phyloP scores from a whole-genome alignment of 1,140 invertebrate species.

The Temnothorax curvispinosus region DNA sequence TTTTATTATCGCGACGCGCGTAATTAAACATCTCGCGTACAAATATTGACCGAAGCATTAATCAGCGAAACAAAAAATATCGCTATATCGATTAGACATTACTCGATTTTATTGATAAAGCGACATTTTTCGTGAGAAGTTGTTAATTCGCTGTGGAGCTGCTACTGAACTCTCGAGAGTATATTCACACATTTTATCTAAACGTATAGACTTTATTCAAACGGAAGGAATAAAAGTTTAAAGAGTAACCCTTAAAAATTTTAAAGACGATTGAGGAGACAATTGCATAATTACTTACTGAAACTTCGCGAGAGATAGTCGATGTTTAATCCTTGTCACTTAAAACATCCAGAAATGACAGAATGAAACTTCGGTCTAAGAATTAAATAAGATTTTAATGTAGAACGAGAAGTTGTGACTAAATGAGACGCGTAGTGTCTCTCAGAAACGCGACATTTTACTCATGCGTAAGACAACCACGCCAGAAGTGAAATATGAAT shows the following conservation, averaged over 20 bases:
- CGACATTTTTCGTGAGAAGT: neutral
- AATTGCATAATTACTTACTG: slow-evolving; percentile 18
- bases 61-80: neutral
- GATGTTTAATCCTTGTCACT: slow-evolving; percentile 23
- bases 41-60: neutral
- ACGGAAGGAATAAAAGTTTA: neutral
- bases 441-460: neutral
- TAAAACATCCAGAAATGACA: neutral
- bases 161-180: neutral
- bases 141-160: neutral
- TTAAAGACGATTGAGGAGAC: neutral
- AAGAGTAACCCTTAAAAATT: slow-evolving; percentile 10
- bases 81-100: neutral
- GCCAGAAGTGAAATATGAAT: neutral
- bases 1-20: slow-evolving; percentile 13
- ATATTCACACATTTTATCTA: neutral
- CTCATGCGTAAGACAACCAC: neutral
- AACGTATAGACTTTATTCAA: slow-evolving; percentile 9
- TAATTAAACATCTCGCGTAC: neutral
- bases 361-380: slow-evolving; percentile 26
- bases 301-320: slow-evolving; percentile 5
- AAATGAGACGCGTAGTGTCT: neutral
- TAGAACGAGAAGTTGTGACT: slow-evolving; percentile 20
- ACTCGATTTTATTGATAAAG: neutral
- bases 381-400: slow-evolving; percentile 50